Evolutionary conservation across 2,113 vertebrate genomes (phyloP), one percentile per base, ranked within the genome.

Genomic region (Stigmatopora nigra): DNA sequence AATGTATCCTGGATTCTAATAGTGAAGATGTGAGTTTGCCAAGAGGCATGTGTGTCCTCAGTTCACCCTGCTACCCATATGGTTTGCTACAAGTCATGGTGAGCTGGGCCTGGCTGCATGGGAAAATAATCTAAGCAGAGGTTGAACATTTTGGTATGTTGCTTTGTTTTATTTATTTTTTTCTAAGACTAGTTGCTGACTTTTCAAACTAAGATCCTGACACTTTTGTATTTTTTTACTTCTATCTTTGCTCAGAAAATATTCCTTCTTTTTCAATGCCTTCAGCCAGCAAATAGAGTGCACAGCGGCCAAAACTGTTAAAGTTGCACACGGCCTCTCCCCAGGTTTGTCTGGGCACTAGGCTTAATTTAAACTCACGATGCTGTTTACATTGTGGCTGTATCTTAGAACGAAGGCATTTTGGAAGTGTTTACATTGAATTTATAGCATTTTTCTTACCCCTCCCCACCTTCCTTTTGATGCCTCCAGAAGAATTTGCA

Each of bases 1-100:
- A 90, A 90, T 88, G 82, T 87, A 87, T 88, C 85, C 86, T 87
- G 88, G 88, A 89, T 89, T 89, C 88, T 89, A 89, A 89, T 87
- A 88, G 88, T 83, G 60, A 88, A 87, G 82, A 86, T 88, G 88
- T 88, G 70, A 81, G 78, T 88, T 86, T 90, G 88, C 89, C 90
- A 91, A 86, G 87, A 82, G 88, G 88, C 85, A 86, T 85, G 85
- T 66, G 86, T 89, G 90, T 91, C 90, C 90, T 91, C 84, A 79
- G 83, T 79, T 90, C 79, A 91, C 90, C 89, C 88, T 80, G 79
- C 78, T 81, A 72, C 87, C 82, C 90, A 90, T 91, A 89, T 90
- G 90, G 86, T 88, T 88, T 87, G 87, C 80, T 82, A 82, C 88
- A 86, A 87, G 88, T 87, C 85, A 84, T 78, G 82, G 82, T 88